phyloP scores from a whole-genome alignment of 1,140 invertebrate genomes.

The Drosophila hydei region DNA sequence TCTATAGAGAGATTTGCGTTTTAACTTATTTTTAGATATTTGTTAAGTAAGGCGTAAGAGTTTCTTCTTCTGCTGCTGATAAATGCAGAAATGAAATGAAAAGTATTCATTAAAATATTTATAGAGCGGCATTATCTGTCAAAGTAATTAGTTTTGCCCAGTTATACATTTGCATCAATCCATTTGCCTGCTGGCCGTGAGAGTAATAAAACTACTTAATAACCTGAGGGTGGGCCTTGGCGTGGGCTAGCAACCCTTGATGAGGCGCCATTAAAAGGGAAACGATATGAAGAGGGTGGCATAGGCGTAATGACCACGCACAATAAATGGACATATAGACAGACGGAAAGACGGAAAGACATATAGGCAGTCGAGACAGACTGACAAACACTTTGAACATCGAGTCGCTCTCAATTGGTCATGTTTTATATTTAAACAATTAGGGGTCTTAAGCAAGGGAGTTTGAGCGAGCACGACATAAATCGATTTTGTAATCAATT shows the following conservation, averaged over 20 bases:
- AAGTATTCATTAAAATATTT: conserved; percentile 6
- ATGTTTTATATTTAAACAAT: conserved; percentile 60
- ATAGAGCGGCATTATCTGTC: not conserved
- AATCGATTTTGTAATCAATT: conserved; percentile 81
- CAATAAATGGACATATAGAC: conserved; percentile 54
- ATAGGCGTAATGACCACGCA: conserved; percentile 72
- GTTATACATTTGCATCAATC: conserved; percentile 69
- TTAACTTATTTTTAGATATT: too few relatives aligned
- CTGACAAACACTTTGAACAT: conserved; percentile 14
- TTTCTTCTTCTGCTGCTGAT: too few relatives aligned
- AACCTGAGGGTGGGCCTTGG: conserved; percentile 20
- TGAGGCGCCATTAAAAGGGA: conserved; percentile 48
- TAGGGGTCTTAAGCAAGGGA: conserved; percentile 37
- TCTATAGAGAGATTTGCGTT: too few relatives aligned
- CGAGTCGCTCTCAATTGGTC: conserved; percentile 36
- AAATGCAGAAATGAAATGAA: not conserved
- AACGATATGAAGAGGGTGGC: conserved; percentile 9
- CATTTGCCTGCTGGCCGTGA: conserved; percentile 23
- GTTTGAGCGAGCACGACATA: conserved; percentile 53
- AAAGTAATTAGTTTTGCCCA: conserved; percentile 13
- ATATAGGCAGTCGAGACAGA: conserved; percentile 14
- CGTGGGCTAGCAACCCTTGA: conserved; percentile 14
- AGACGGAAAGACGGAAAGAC: conserved; percentile 23
- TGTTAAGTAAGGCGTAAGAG: too few relatives aligned
- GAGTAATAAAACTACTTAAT: conserved; percentile 52